phyloP scores from a whole-genome alignment of 1,140 invertebrate genomes.

The Pseudomyrmex cubaensis region DNA sequence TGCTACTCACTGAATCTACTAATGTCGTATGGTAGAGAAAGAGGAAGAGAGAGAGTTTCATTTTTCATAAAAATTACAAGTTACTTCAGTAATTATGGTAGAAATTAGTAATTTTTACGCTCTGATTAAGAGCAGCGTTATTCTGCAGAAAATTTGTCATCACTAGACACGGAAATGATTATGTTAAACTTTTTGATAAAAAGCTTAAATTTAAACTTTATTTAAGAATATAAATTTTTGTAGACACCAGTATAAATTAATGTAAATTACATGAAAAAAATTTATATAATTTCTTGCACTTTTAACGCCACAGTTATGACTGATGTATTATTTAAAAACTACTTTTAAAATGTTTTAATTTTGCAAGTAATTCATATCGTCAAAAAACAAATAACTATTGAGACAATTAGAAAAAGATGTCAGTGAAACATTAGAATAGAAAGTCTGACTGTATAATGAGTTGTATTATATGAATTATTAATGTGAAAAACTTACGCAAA shows the following conservation, averaged over 20 bases:
- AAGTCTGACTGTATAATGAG: background rate
- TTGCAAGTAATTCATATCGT: too few species aligned
- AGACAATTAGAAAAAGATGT: background rate
- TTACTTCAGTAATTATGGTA: background rate
- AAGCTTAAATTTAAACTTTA: background rate
- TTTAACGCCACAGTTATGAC: too few species aligned
- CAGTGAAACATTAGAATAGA: background rate
- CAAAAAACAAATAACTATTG: background rate
- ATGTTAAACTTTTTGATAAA: conserved; percentile 1
- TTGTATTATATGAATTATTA: background rate
- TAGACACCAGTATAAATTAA: background rate
- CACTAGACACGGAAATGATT: conserved; percentile 15
- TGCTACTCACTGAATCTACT: conserved; percentile 20
- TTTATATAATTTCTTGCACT: too few species aligned
- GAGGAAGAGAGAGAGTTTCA: conserved; percentile 6
- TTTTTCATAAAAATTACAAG: conserved; percentile 55
- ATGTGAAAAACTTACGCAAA: conserved; percentile 72
- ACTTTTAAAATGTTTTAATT: too few species aligned
- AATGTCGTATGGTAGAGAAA: background rate
- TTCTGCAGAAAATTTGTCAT: background rate
- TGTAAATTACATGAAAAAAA: background rate
- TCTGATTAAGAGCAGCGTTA: conserved; percentile 34
- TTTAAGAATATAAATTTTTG: background rate
- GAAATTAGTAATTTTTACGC: conserved; percentile 32
- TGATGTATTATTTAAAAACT: too few species aligned